Evolutionary conservation across 1,140 invertebrate species (phyloP).

Genomic region (Helicoverpa zea): DNA sequence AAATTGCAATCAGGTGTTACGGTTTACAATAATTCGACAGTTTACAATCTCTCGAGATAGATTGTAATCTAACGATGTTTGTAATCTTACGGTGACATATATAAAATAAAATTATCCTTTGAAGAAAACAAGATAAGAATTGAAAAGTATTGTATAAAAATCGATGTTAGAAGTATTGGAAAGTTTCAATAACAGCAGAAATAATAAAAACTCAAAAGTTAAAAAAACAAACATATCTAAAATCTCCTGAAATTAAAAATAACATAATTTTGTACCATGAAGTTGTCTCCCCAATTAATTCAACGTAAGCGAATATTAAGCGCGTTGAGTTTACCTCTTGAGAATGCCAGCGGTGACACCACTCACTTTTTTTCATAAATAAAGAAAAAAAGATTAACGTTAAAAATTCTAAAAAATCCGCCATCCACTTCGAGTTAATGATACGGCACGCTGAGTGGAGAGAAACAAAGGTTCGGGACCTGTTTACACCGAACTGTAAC

Average conservation of each 20-base stretch:
- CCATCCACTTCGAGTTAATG: constrained; percentile 86
- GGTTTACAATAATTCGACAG: too few species aligned
- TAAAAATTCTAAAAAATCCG: constrained; percentile 82
- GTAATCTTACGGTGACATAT: too few species aligned
- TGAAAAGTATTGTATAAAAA: too few species aligned
- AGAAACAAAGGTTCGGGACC: constrained; percentile 80
- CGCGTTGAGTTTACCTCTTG: constrained; percentile 63
- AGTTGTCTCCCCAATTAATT: constrained; percentile 42
- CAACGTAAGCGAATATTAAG: constrained; percentile 47
- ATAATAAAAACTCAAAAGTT: not conserved
- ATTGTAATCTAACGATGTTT: too few species aligned
- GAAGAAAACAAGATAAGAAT: too few species aligned
- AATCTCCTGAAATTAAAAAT: too few species aligned
- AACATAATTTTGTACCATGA: constrained; percentile 9
- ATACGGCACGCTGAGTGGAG: constrained; percentile 83
- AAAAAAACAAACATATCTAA: not conserved
- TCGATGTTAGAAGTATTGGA: not conserved
- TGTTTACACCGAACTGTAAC: constrained; percentile 69
- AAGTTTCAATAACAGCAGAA: not conserved
- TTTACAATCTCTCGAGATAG: too few species aligned
- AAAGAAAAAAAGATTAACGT: constrained; percentile 81
- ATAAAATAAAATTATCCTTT: too few species aligned
- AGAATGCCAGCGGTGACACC: constrained; percentile 79
- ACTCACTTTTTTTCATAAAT: constrained; percentile 73
- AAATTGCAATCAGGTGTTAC: too few species aligned